phyloP scores from a whole-genome alignment of 2,797 vertebrate genomes.

The Gymnothorax javanicus region DNA sequence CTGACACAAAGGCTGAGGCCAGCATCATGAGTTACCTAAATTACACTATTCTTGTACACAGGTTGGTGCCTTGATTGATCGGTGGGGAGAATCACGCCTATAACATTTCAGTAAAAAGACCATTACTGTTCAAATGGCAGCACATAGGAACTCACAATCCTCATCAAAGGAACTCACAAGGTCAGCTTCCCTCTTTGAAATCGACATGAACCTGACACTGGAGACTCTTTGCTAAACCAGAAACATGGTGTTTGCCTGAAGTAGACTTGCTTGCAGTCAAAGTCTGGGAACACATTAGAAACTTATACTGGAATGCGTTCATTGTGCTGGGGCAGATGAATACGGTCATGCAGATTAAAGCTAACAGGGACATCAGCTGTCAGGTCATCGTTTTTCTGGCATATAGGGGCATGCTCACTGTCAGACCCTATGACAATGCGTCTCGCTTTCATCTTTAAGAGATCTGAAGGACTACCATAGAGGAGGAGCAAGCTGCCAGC shows the following conservation, averaged over 20 bases:
- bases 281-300: neutral
- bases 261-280: neutral
- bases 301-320: neutral
- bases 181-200: too few species aligned
- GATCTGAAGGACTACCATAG: neutral
- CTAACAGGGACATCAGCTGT: neutral
- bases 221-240: too few species aligned
- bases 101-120: neutral
- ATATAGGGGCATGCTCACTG: neutral
- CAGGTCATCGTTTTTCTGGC: neutral
- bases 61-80: neutral
- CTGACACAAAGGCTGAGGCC: neutral
- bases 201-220: neutral
- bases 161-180: neutral
- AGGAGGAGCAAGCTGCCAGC: neutral
- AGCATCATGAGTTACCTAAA: neutral
- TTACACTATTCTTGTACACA: neutral
- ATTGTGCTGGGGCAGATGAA: neutral
- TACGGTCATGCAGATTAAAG: neutral
- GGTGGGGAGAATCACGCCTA: neutral
- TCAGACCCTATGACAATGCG: neutral
- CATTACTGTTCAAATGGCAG: neutral
- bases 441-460: neutral
- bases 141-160: neutral
- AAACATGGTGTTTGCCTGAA: neutral